Evolutionary conservation across 2,888 invertebrate genomes (phyloP), one percentile per base, ranked within the genome.

Genomic region (Andrena flavipes): DNA sequence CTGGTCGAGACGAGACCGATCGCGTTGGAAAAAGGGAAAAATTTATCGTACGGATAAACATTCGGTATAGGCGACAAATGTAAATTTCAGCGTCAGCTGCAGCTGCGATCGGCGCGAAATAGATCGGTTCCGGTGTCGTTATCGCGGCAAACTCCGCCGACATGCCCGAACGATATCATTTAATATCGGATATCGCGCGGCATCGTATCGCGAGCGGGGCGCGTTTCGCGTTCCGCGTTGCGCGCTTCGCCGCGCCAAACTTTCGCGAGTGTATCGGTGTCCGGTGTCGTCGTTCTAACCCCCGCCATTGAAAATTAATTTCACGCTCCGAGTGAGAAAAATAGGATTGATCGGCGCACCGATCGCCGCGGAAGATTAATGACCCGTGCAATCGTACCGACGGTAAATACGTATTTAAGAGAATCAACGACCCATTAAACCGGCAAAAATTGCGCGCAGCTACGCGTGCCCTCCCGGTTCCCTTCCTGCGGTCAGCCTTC

Each of bases 21-120:
- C 20, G 30, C 4, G 16, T 2, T 16, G 60, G 20, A 54, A 62
- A 65, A 62, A n/a, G 16, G 49, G 33, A 84, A 80, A 86, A 86
- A 80, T 85, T 77, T 76, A 82, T 85, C 70, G 51, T 16, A 29
- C 62, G 73, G 51, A 63, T 76, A 83, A 83, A 88, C 78, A 78
- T 80, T 70, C 71, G 67, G 71, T 62, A 35, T 64, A 76, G 60
- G 73, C 77, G 68, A 80, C 77, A 76, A 80, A 88, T 86, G 83
- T 88, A 87, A 87, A 87, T 87, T 72, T 69, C 68, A 35, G 48
- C 83, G 76, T 72, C 87, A 86, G 83, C 78, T 87, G 87, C 86
- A 78, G 67, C 49, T 59, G 59, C 80, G 73, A 71, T 85, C 33
- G 29, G 26, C 48, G 42, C 23, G 23, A 23, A 56, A 20, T 59